Conservation (phyloP, 2,797 vertebrate species). For the Xenops minutus region DNA sequence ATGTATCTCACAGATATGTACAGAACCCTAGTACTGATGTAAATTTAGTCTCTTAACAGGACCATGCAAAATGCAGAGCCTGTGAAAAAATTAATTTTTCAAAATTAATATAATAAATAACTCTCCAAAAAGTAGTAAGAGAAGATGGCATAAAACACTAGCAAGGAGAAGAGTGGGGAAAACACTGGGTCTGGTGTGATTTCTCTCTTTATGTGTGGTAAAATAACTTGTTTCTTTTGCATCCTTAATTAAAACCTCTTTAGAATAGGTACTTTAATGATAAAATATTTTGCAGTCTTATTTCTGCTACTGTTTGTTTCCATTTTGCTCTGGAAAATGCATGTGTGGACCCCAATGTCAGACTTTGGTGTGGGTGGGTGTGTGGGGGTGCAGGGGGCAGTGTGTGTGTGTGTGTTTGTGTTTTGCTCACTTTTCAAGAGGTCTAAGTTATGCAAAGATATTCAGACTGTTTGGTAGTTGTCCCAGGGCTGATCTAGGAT, state of each 20-base stretch:
- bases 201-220: background rate
- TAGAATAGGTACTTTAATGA: background rate
- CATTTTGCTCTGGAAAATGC: background rate
- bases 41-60: background rate
- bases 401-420: too few species aligned
- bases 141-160: background rate
- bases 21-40: background rate
- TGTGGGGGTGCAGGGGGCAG: too few species aligned
- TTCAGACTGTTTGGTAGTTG: constrained; percentile 19
- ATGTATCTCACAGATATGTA: background rate
- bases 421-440: background rate
- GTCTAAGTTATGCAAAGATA: background rate
- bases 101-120: background rate
- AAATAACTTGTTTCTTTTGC: background rate
- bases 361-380: background rate
- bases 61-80: background rate
- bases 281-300: background rate
- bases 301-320: background rate
- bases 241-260: background rate
- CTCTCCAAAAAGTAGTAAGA: background rate
- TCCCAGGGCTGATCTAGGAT: constrained; percentile 57
- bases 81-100: background rate
- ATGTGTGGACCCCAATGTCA: background rate
- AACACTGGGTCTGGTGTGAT: background rate
- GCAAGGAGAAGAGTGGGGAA: background rate